Evolutionary conservation across 2,113 vertebrate species (phyloP).

Genomic region (Hymenochirus boettgeri): DNA sequence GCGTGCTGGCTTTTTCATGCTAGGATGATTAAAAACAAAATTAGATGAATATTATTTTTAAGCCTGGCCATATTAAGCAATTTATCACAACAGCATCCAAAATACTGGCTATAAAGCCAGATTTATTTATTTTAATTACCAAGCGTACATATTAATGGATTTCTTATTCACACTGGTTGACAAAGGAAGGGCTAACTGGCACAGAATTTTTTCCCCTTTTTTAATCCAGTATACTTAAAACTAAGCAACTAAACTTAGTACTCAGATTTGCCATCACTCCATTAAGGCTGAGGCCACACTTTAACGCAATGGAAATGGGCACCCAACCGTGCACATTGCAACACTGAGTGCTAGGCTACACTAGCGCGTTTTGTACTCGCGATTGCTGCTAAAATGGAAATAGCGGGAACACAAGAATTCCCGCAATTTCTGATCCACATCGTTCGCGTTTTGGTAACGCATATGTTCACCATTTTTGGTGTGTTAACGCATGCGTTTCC

Average conservation of each 20-base stretch:
- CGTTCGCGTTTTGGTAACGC: too few relatives aligned
- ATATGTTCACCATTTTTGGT: too few relatives aligned
- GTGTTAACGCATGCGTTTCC: too few relatives aligned
- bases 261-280: conserved; percentile 33
- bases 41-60: conserved; percentile 74
- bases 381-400: too few relatives aligned
- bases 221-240: conserved; percentile 28
- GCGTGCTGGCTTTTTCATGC: conserved; percentile 93
- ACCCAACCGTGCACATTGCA: too few relatives aligned
- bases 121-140: conserved; percentile 15
- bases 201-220: conserved; percentile 1
- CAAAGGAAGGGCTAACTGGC: conserved; percentile 35
- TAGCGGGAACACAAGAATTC: too few relatives aligned
- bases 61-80: conserved; percentile 65
- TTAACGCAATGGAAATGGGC: too few relatives aligned
- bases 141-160: conserved; percentile 6
- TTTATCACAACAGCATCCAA: conserved; percentile 72
- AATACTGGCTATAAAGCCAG: conserved; percentile 55
- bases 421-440: too few relatives aligned
- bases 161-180: conserved; percentile 22
- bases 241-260: conserved; percentile 16
- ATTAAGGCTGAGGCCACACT: too few relatives aligned
- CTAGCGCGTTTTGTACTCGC: too few relatives aligned
- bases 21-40: conserved; percentile 75
- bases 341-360: too few relatives aligned